phyloP scores from a whole-genome alignment of 2,113 vertebrate species.

The Phycodurus eques region DNA sequence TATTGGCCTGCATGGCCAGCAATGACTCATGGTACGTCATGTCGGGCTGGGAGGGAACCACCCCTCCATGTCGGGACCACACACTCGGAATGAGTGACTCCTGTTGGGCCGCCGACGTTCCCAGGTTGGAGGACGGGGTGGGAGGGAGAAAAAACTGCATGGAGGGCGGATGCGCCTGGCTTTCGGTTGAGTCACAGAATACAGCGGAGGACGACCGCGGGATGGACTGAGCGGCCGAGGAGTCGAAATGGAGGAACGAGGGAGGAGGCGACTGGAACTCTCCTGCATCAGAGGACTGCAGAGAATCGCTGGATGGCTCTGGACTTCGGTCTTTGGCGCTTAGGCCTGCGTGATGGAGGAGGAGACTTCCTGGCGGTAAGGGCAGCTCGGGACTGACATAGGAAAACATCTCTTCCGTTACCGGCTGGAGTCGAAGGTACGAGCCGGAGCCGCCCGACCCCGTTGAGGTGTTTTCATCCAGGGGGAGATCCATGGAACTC shows the following conservation, averaged over 20 bases:
- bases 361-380: constrained; percentile 77
- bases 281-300: constrained; percentile 87
- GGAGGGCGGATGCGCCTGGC: constrained; percentile 73
- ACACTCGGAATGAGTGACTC: constrained; percentile 63
- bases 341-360: constrained; percentile 67
- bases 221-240: constrained; percentile 72
- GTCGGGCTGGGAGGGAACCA: constrained; percentile 62
- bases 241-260: constrained; percentile 50
- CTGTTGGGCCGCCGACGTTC: constrained; percentile 50
- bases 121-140: constrained; percentile 56
- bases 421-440: constrained; percentile 85
- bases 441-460: constrained; percentile 63
- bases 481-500: constrained; percentile 83
- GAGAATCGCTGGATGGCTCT: constrained; percentile 90
- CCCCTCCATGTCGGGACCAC: constrained; percentile 68
- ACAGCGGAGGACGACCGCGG: constrained; percentile 58
- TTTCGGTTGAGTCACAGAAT: constrained; percentile 51
- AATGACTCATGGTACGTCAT: constrained; percentile 71
- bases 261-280: constrained; percentile 86
- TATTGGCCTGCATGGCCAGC: constrained; percentile 68
- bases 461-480: constrained; percentile 77
- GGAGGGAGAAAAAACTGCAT: constrained; percentile 69
- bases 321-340: constrained; percentile 82
- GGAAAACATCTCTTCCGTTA: constrained; percentile 86
- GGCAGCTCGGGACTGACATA: constrained; percentile 79